Conservation (phyloP, 2,888 invertebrate genomes). For the Drosophila rellima region DNA sequence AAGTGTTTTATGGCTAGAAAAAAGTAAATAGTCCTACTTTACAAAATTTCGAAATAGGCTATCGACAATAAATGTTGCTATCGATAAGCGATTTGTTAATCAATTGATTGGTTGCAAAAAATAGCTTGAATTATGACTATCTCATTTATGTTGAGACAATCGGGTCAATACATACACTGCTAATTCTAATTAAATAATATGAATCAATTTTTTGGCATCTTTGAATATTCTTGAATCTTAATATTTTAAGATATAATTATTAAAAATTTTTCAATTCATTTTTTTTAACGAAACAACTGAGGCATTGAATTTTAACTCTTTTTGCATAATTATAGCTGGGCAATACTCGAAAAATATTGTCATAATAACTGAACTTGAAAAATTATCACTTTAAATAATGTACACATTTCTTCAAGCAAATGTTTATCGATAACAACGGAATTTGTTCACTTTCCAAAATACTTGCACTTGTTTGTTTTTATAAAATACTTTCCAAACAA, state of each 20-base stretch:
- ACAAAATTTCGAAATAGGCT: no score
- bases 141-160: no score
- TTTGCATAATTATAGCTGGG: not conserved
- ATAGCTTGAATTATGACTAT: no score
- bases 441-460: slow-evolving; percentile 3
- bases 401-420: not conserved
- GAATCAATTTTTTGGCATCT: no score
- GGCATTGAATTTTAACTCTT: not conserved
- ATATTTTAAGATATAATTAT: no score
- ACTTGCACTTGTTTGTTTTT: not conserved
- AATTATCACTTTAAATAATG: not conserved
- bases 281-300: not conserved
- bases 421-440: slow-evolving; percentile 6
- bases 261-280: not conserved
- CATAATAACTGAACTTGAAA: not conserved
- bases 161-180: no score
- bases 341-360: not conserved
- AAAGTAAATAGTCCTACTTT: no score
- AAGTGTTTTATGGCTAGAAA: no score
- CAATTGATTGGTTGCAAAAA: not conserved
- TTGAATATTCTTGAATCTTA: no score
- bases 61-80: not conserved
- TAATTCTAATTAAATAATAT: no score
- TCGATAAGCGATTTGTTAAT: not conserved
- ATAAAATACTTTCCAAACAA: slow-evolving; percentile 27